These are phyloP conservation scores for Exephanes ischioxanthus DNA, from an alignment of 2,888 invertebrate species.

Conservation along the genomic window DNA sequence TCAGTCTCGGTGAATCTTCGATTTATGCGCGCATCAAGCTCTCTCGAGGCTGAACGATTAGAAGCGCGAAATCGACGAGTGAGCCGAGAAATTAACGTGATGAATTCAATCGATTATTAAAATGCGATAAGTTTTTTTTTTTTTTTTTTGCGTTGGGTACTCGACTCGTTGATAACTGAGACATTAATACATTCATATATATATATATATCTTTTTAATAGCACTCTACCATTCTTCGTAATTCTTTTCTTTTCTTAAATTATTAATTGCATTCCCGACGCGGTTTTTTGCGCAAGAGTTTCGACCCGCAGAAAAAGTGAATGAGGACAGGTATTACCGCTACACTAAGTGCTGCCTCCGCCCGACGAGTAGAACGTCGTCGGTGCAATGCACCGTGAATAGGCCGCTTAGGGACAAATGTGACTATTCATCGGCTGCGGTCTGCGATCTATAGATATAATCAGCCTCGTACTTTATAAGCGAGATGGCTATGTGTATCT, in stretches of 20 bases:
- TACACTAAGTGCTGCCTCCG: not conserved
- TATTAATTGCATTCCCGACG: not conserved
- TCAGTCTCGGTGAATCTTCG: conserved; percentile 38
- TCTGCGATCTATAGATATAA: conserved; percentile 53
- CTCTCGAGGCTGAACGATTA: not conserved
- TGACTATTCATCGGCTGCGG: conserved; percentile 71
- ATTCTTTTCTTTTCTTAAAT: not conserved
- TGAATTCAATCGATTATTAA: not conserved
- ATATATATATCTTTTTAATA: not conserved
- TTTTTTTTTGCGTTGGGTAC: too few species aligned
- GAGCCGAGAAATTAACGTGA: not conserved
- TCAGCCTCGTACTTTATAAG: conserved; percentile 14
- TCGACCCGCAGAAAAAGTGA: not conserved
- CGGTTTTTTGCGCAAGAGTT: conserved; percentile 23
- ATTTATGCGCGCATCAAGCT: not conserved
- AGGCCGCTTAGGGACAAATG: conserved; percentile 73
- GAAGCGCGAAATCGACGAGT: not conserved
- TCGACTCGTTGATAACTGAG: too few species aligned
- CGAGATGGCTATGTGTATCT: conserved; percentile 5
- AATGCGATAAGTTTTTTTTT: not conserved
- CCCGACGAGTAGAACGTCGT: conserved; percentile 30
- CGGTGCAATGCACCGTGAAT: conserved; percentile 77
- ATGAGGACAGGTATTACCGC: conserved; percentile 30
- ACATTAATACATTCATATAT: not conserved
- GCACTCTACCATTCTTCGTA: not conserved